Conservation (phyloP, 2,113 vertebrate genomes). For the Serilophus lunatus region DNA sequence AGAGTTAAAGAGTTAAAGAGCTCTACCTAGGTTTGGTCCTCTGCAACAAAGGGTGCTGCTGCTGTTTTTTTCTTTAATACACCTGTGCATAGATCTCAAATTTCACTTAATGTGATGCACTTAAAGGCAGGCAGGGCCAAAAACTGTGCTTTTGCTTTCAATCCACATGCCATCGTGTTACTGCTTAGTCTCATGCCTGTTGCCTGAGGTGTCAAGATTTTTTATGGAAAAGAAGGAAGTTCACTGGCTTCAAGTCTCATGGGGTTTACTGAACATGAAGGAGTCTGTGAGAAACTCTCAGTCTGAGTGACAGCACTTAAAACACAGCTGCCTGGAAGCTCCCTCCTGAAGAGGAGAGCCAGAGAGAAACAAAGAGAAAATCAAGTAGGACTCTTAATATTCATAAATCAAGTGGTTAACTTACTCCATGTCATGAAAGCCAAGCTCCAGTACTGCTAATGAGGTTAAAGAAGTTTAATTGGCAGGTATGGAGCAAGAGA, state of each 20-base stretch:
- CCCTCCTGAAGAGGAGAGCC: not conserved
- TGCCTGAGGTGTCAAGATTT: slow-evolving; percentile 35
- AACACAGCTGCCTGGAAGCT: not conserved
- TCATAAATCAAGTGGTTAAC: slow-evolving; percentile 44
- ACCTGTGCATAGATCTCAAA: not conserved
- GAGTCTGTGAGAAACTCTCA: not conserved
- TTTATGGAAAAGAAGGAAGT: not conserved
- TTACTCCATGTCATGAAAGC: slow-evolving; percentile 17
- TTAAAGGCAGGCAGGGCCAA: not conserved
- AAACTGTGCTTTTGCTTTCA: not conserved
- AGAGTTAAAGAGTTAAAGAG: not conserved
- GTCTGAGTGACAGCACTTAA: slow-evolving; percentile 11
- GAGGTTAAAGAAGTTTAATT: slow-evolving; percentile 59
- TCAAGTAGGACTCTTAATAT: not conserved
- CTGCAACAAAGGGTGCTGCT: not conserved
- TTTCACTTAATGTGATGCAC: not conserved
- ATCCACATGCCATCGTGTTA: not conserved
- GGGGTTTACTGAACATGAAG: not conserved
- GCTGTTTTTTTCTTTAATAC: not conserved
- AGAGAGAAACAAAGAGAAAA: not conserved
- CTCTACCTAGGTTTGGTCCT: not conserved
- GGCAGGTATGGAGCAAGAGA: slow-evolving; percentile 14
- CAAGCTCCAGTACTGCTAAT: slow-evolving; percentile 30
- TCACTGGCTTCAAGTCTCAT: not conserved
- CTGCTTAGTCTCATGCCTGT: not conserved